Evolutionary conservation across 1,140 invertebrate genomes (phyloP).

Genomic region (roundworm (Caenorhabditis elegans)): WBcel235 BX284603.4:8802501-8803000

Average conservation of each 20-base stretch:
- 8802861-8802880: neutral
- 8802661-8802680: neutral
- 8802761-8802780: too few relatives aligned
- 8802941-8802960: neutral
- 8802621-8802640: neutral
- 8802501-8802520: too few relatives aligned
- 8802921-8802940: neutral
- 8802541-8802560: neutral
- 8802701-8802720: too few relatives aligned
- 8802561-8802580: neutral
- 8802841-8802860: conserved; percentile 45
- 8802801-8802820: too few relatives aligned
- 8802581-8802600: too few relatives aligned
- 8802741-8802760: too few relatives aligned
- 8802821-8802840: conserved; percentile 44
- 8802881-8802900: neutral
- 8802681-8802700: neutral
- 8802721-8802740: too few relatives aligned
- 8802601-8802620: neutral
- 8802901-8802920: neutral
- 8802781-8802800: too few relatives aligned
- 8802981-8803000: conserved; percentile 6
- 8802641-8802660: neutral
- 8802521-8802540: neutral
- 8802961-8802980: neutral